Base-by-base conservation (phyloP, 2,113 vertebrate species). In the Phalacrocorax carbo region DNA sequence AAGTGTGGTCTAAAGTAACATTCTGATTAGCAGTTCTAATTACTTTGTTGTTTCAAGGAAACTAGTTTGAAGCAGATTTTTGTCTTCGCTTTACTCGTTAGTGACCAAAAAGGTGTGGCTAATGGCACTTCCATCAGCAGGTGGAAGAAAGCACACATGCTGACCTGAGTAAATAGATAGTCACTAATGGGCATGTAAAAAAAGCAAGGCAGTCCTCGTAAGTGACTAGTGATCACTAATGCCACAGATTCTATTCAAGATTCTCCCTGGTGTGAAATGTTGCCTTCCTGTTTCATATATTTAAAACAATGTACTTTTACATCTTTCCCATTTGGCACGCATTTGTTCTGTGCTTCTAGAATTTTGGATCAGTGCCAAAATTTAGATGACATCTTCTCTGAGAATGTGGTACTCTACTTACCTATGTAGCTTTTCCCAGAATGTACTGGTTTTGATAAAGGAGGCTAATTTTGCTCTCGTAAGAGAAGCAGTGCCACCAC, bases 131-230 rank as follows among this genome's bases (percentile, higher is more conserved):
- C 14, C 40, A 55, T 2, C 30, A 40, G 29, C 32, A 52, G 49
- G 2, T 40, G 44, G 61, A 27, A 17, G 38, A 34, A 30, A 26
- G 32, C 61, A 26, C n/a, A 10, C 1, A 0, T 4, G 12, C 23
- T 49, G 68, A 40, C 22, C 51, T 22, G 44, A 61, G 49, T 19
- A 46, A 64, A 44, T 27, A 7, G 23, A 13, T 22, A 13, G 29
- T 54, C 16, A 8, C 25, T 46, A 36, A 40, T n/a, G 36, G 48
- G 38, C 55, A 22, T 36, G 12, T 13, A n/a, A 34, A 51, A 71
- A 68, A n/a, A 10, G 7, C 17, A 32, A n/a, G 16, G 23, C 36
- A 10, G 5, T 40, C 30, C 51, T 83, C 10, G 0, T 16, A 40
- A 87, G 55, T 42, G 48, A 16, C 9, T n/a, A 7, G 25, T 14